Percentiles rank a stretch among this genome's conserved stretches.
phyloP scores from a whole-genome alignment of 2,797 vertebrate genomes.

The Myotis findleyi region DNA sequence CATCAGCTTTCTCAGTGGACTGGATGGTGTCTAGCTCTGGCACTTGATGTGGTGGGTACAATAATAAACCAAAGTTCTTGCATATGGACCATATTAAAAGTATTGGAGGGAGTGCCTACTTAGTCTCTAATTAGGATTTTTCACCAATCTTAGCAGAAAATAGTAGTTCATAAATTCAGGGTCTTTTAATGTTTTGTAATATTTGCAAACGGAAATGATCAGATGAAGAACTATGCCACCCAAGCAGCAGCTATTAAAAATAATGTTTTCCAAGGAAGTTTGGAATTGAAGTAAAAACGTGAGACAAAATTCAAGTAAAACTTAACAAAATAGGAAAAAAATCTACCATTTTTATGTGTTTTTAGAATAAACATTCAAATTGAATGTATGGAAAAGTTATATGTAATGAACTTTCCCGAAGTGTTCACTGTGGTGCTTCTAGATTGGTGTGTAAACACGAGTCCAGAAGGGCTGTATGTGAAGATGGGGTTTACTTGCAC shows the following conservation, averaged over 20 bases:
- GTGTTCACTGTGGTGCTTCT: background rate
- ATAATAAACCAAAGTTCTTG: conserved; percentile 44
- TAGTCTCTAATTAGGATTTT: conserved; percentile 55
- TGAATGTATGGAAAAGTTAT: background rate
- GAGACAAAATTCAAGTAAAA: background rate
- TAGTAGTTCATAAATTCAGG: conserved; percentile 42
- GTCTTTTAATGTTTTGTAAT: conserved; percentile 5
- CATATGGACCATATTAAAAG: background rate
- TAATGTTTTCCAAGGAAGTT: conserved; percentile 32
- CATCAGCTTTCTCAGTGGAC: background rate
- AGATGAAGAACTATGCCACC: background rate
- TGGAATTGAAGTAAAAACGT: conserved; percentile 22
- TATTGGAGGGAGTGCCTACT: background rate
- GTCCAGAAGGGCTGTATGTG: background rate
- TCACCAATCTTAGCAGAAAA: conserved; percentile 51
- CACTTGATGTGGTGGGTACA: background rate
- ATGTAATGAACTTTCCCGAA: background rate
- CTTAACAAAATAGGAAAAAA: background rate
- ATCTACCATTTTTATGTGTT: background rate
- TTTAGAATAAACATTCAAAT: conserved; percentile 1
- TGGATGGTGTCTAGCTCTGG: background rate
- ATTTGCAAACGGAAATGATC: conserved; percentile 52
- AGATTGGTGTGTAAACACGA: background rate
- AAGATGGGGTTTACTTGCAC: background rate
- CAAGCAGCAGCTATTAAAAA: conserved; percentile 4